These are phyloP conservation scores for Epistrophe eligans DNA, from an alignment of 2,888 invertebrate genomes.

Conservation along the genomic window DNA sequence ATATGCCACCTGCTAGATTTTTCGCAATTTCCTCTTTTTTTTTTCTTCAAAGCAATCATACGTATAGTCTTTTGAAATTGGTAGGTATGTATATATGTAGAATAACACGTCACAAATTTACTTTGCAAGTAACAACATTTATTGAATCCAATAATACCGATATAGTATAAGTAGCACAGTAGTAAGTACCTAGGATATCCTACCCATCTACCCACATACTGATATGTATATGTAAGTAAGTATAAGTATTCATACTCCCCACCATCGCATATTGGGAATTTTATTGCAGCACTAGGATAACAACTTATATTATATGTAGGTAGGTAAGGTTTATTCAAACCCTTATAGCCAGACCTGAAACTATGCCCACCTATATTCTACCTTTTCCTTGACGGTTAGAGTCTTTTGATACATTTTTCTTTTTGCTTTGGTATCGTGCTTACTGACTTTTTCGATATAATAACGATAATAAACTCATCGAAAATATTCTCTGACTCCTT, in stretches of 20 bases:
- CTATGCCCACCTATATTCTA: not conserved
- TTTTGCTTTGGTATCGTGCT: slow-evolving; percentile 59
- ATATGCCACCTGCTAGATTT: slow-evolving; percentile 72
- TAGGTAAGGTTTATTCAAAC: slow-evolving; percentile 9
- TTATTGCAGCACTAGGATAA: slow-evolving; percentile 57
- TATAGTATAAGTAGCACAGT: slow-evolving; percentile 50
- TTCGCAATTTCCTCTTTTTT: slow-evolving; percentile 48
- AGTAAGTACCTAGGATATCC: not conserved
- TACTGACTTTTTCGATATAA: slow-evolving; percentile 69
- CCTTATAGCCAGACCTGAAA: not conserved
- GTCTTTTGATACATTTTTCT: not conserved
- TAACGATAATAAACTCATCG: slow-evolving; percentile 76
- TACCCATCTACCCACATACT: no score
- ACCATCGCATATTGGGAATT: slow-evolving; percentile 11
- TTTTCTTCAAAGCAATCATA: slow-evolving; percentile 17
- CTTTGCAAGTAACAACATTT: slow-evolving; percentile 66
- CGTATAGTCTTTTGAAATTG: slow-evolving; percentile 18
- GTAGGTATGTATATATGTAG: not conserved
- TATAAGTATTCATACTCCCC: slow-evolving; percentile 39
- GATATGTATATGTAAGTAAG: no score
- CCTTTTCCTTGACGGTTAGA: not conserved
- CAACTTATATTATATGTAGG: not conserved
- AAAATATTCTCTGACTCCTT: slow-evolving; percentile 67
- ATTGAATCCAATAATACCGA: slow-evolving; percentile 67
- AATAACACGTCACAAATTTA: slow-evolving; percentile 53